These are phyloP conservation scores for Hermetia illucens DNA, from an alignment of 1,140 invertebrate species.

Conservation along the genomic window DNA sequence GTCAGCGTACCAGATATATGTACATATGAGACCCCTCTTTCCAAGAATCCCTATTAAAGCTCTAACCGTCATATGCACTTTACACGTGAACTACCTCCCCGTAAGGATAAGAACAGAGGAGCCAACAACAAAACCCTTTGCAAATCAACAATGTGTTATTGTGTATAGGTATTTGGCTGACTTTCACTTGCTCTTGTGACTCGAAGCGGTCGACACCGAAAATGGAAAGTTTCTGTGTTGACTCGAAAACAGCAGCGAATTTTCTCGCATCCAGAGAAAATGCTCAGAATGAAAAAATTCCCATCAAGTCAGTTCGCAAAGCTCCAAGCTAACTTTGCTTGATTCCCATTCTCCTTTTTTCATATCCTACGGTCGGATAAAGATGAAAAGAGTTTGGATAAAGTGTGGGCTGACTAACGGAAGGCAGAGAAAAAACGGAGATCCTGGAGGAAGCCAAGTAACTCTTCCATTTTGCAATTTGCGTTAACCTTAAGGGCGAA, in stretches of 20 bases:
- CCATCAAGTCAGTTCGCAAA: background rate
- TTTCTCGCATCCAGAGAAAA: background rate
- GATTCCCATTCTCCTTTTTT: no score
- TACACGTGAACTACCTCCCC: no score
- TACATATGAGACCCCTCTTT: background rate
- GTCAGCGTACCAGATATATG: background rate
- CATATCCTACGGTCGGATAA: no score
- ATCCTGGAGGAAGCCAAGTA: background rate
- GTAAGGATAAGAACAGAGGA: no score
- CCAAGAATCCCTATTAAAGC: background rate
- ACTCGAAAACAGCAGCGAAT: background rate
- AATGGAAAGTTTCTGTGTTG: no score
- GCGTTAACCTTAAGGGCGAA: background rate
- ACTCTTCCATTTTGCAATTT: constrained; percentile 1
- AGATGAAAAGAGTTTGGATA: no score
- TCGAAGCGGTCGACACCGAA: no score
- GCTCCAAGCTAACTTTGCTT: background rate
- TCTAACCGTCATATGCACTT: background rate
- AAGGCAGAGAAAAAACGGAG: background rate
- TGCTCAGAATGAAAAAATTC: no score
- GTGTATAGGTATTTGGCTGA: background rate
- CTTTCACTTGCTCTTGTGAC: background rate
- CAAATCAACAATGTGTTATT: background rate
- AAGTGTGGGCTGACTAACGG: background rate
- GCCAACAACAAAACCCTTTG: background rate